A percentile compares a stretch with the other conserved stretches of the same genome.
Conservation (phyloP, 1,140 invertebrate species). For the Megathymus violae region DNA sequence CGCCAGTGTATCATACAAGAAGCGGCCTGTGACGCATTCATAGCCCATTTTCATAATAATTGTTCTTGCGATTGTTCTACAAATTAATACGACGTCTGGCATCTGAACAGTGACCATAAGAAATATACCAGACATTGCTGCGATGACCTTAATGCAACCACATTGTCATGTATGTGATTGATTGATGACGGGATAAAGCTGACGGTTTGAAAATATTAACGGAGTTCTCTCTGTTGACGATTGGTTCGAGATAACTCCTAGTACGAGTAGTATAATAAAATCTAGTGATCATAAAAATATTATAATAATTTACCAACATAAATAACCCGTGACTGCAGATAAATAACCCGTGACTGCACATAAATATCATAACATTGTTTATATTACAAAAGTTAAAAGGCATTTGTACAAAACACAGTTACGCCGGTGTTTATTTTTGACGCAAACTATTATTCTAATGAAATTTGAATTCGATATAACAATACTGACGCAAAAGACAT, state of each 20-base stretch:
- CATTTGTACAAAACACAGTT: too few relatives aligned
- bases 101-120: slow-evolving; percentile 21
- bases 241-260: too few relatives aligned
- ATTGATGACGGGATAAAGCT: slow-evolving; percentile 10
- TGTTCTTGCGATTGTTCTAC: slow-evolving; percentile 41
- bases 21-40: slow-evolving; percentile 65
- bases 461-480: slow-evolving; percentile 7
- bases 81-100: slow-evolving; percentile 37
- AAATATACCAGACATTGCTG: slow-evolving; percentile 23
- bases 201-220: background rate
- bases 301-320: too few relatives aligned
- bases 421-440: too few relatives aligned
- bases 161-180: slow-evolving; percentile 18
- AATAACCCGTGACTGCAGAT: too few relatives aligned
- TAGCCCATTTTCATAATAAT: slow-evolving; percentile 38
- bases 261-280: too few relatives aligned
- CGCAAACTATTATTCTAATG: background rate
- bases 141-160: slow-evolving; percentile 23
- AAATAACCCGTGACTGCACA: too few relatives aligned
- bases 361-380: too few relatives aligned
- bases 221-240: background rate
- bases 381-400: too few relatives aligned
- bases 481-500: slow-evolving; percentile 8
- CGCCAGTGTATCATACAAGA: slow-evolving; percentile 55
- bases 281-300: too few relatives aligned